Base-by-base conservation (phyloP, 2,113 vertebrate species). In the Aptenodytes forsteri region DNA sequence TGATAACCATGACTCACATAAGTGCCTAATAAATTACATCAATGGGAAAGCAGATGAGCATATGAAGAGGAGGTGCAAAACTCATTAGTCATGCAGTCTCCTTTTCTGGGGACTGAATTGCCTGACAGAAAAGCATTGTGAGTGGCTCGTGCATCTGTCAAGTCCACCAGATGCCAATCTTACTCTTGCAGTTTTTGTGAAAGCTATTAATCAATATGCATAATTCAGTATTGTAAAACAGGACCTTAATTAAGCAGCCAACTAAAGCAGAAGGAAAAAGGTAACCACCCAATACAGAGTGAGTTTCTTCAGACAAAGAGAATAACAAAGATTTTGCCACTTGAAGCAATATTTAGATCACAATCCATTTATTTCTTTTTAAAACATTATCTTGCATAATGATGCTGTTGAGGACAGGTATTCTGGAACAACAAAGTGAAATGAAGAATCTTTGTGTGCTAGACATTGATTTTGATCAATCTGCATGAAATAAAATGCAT, bases 131-230 rank as follows among this genome's bases (percentile, higher is more conserved):
- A 91, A 90, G 83, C 86, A 92, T 96, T 93, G 92, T 94, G 89
- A 83, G 79, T 2, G 47, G 65, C 52, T 89, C 2, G 16, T 92
- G 91, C 92, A 61, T 94, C 93, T 95, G 95, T 97, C 90, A 93
- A 97, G 78, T 89, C 87, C 83, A 78, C 95, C 96, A 97, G 97
- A 97, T 97, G 98, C 86, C 94, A 83, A 67, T 95, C 90, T 90
- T 72, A 44, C 46, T 52, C 89, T 84, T 81, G 42, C 55, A 25
- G 47, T 86, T 95, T 92, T 81, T 88, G 71, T 78, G 81, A 88
- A 87, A 64, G 81, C 78, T 80, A n/a, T 91, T 87, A 94, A 86
- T 95, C 54, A 61, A 67, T 79, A 93, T 89, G 96, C 62, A 83
- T 88, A 91, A 83, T 87, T 93, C 80, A 85, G 72, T 30, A 70